These are phyloP conservation scores for Cryptosula pallasiana DNA, from an alignment of 2,888 invertebrate species.

Conservation along the genomic window DNA sequence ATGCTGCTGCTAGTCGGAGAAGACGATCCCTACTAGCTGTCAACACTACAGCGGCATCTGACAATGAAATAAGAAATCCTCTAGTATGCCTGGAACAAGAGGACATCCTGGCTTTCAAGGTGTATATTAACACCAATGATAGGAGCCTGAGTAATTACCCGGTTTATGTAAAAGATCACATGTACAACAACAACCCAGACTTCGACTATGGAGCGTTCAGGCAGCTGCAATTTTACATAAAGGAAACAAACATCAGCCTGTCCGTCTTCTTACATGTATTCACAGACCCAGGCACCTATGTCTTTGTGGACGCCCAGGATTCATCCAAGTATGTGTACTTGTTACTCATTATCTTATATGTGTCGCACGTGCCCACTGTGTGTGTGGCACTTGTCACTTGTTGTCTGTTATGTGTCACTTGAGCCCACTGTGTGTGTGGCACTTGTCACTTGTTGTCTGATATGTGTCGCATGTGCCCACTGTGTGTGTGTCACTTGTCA, in stretches of 20 bases:
- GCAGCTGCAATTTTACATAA: slow-evolving; percentile 39
- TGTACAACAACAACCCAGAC: slow-evolving; percentile 44
- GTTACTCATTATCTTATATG: background rate
- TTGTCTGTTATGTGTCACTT: too few species aligned
- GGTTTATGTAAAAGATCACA: slow-evolving; percentile 43
- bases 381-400: too few species aligned
- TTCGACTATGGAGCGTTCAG: slow-evolving; percentile 50
- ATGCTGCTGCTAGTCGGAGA: slow-evolving; percentile 28
- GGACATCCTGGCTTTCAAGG: slow-evolving; percentile 45
- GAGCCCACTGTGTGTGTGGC: too few species aligned
- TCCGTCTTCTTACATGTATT: slow-evolving; percentile 45
- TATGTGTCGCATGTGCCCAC: too few species aligned
- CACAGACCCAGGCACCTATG: slow-evolving; percentile 45
- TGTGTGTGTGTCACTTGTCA: too few species aligned
- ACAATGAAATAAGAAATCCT: slow-evolving; percentile 42
- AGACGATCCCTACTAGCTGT: slow-evolving; percentile 37
- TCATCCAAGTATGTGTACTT: slow-evolving; percentile 32
- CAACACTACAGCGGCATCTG: slow-evolving; percentile 30
- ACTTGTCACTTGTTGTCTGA: too few species aligned
- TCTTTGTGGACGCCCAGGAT: slow-evolving; percentile 44
- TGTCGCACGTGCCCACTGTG: too few species aligned
- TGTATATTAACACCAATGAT: slow-evolving; percentile 39
- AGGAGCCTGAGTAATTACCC: slow-evolving; percentile 44
- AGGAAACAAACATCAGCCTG: slow-evolving; percentile 43
- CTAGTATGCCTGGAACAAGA: slow-evolving; percentile 42